Evolutionary conservation across 2,797 vertebrate species (phyloP), one percentile per base, ranked within the genome.

Genomic region (Calcarius lapponicus): DNA sequence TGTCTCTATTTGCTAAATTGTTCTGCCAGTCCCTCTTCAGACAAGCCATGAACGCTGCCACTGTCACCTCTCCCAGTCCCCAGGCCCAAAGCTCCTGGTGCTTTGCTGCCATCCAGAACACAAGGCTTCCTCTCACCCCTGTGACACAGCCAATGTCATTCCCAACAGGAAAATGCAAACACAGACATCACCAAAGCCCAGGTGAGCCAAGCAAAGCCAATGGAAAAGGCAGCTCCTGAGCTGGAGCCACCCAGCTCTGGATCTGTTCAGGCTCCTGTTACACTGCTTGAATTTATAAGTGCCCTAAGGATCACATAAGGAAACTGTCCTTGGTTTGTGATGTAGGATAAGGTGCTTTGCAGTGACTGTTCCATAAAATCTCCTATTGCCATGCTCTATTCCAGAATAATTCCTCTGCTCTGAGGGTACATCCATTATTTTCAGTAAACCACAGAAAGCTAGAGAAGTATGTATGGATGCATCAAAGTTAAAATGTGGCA

Each of bases 91-190:
- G 18, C 66, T 72, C 28, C 66, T 70, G 78, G 47, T 75, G 40
- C 42, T 86, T 56, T 20, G 19, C 40, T 84, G 51, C 12, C 82
- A 61, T 45, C 42, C 50, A 31, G 38, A 66, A 38, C 65, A 50
- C 0, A 0, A 62, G 40, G 62, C 16, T 56, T 81, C 25, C 10
- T 28, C 50, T 69, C 5, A 1, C 7, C 54, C 31, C 76, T 31
- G 40, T 54, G 88, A 71, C 67, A 45, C 69, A 70, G 60, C 5
- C 69, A 45, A 0, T 10, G 45, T 17, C 74, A 66, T 24, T 94
- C 58, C 80, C 62, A 74, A 26, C 0, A 53, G 1, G 2, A 40
- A 93, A 86, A 88, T 13, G 16, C 48, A 80, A 75, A 64, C n/a
- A 45, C 11, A 80, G 60, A 45, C 38, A 34, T 51, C 62, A 67